Conservation (phyloP, 2,113 vertebrate genomes). For the Spermophilus dauricus region DNA sequence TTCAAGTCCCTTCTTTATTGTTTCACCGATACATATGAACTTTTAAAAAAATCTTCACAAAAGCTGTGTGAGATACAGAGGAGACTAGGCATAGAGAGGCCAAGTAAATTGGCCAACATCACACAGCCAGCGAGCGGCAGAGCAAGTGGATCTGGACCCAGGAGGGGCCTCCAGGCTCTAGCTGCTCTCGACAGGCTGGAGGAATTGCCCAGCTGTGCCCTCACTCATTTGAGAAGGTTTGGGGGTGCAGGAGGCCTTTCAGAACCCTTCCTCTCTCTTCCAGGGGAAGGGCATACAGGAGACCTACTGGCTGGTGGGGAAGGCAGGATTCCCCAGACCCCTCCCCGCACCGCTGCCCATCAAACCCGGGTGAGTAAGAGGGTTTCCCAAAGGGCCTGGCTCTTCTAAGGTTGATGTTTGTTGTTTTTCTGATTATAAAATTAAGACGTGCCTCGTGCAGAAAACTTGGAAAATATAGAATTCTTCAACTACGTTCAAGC, state of each 20-base stretch:
- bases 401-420: neutral
- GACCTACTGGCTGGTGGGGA: constrained; percentile 96
- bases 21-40: neutral
- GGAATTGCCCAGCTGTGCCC: neutral
- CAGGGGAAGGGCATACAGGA: constrained; percentile 97
- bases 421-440: constrained; percentile 38
- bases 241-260: neutral
- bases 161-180: neutral
- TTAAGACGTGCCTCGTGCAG: neutral
- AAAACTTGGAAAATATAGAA: neutral
- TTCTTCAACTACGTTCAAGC: neutral
- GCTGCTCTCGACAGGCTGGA: neutral
- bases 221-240: neutral
- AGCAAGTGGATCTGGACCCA: neutral
- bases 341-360: constrained; percentile 94
- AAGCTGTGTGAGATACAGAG: neutral
- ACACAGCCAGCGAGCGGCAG: neutral
- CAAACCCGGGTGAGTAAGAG: constrained; percentile 92
- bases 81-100: neutral
- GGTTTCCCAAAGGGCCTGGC: neutral
- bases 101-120: neutral
- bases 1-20: neutral
- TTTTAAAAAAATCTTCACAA: neutral
- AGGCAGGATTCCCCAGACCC: constrained; percentile 91
- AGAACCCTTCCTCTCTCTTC: neutral